Evolutionary conservation across 2,888 invertebrate genomes (phyloP), one percentile per base, ranked within the genome.

Genomic region (Malthinus flaveolus): DNA sequence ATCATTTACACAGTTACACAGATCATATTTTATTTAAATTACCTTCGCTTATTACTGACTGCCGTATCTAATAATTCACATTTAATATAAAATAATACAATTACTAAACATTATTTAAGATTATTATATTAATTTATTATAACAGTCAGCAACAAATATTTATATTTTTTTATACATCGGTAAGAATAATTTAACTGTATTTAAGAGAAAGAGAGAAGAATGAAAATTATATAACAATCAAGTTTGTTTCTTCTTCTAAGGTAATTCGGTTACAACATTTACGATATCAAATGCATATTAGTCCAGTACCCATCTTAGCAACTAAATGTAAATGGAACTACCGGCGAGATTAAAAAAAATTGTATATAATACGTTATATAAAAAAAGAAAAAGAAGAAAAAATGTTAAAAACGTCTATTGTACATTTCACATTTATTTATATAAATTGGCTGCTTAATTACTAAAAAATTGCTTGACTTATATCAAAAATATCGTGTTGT

Each of bases 1-100:
- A 48, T 48, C n/a, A 46, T 32, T 52, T 48, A 37, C 47, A 53
- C 53, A 53, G 37, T 46, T 53, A 53, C 45, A 54, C 54, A 54
- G 33, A 39, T 54, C 46, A 45, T 36, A 15, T 23, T 23, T 23
- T 23, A 23, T 54, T 47, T 37, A 54, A 54, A 54, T 37, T 54
- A 52, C 52, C 33, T 15, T 47, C 46, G 37, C 47, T 47, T 33
- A 47, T 47, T 54, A 46, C 47, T 48, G 39, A 46, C 54, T 47
- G 47, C 47, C 23, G 47, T 46, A 12, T 47, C 52, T 39, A 54
- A 12, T 15, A 50, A 12, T 46, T 52, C 48, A 54, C 54, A 47
- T 47, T 37, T 34, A 54, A 46, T 54, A 54, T 23, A 47, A 54
- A 32, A 47, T 47, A 54, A 32, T 36, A 52, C 31, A 15, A 42